Evolutionary conservation across 2,888 invertebrate genomes (phyloP).

Genomic region (Cantharis lateralis): DNA sequence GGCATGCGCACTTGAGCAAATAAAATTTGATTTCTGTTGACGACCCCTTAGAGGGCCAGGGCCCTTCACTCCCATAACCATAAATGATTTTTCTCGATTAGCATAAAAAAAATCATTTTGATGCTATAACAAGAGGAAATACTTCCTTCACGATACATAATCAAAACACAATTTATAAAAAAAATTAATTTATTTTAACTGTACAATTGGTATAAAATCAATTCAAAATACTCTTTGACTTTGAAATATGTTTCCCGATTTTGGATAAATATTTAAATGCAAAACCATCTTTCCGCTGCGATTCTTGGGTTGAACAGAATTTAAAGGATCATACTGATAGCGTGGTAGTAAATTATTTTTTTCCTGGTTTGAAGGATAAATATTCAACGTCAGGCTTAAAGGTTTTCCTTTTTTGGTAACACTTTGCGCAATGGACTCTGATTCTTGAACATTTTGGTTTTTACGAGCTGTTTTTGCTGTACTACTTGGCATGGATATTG

Average conservation of each 20-base stretch:
- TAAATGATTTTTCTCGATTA: no score
- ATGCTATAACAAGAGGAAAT: no score
- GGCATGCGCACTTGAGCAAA: no score
- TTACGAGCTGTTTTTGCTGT: constrained; percentile 3
- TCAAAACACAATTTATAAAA: not conserved
- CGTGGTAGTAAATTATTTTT: constrained; percentile 5
- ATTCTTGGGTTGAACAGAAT: not conserved
- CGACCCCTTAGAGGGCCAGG: no score
- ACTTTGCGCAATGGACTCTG: not conserved
- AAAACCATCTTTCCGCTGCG: constrained; percentile 36
- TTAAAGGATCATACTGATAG: constrained; percentile 1
- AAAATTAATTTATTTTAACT: not conserved
- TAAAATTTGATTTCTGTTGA: no score
- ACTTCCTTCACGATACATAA: no score
- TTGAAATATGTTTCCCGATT: constrained; percentile 10
- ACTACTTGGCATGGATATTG: constrained; percentile 20
- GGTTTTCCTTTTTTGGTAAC: constrained; percentile 26
- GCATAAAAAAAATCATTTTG: no score
- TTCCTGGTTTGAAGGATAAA: constrained; percentile 27
- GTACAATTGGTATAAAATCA: not conserved
- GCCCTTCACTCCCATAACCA: no score
- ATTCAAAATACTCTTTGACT: no score
- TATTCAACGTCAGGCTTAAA: constrained; percentile 38
- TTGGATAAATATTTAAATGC: constrained; percentile 40
- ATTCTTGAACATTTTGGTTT: constrained; percentile 1